These are phyloP conservation scores for Aphodius granarius DNA, from an alignment of 2,888 invertebrate genomes.

Conservation along the genomic window DNA sequence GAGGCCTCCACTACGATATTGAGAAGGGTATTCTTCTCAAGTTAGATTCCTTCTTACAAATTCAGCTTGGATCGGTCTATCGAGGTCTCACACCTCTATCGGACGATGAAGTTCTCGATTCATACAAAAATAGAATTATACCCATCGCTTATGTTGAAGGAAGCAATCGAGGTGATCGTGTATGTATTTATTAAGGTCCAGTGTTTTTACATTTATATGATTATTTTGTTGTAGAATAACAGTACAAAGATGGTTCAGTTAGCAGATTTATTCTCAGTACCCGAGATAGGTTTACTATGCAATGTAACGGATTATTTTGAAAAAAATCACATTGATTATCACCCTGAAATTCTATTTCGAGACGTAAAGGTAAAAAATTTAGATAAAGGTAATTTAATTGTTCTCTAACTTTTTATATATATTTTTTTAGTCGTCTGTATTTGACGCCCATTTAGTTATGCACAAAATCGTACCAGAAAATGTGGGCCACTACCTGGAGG, in stretches of 20 bases:
- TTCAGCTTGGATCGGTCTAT: constrained; percentile 93
- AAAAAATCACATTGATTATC: constrained; percentile 85
- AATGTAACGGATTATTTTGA: constrained; percentile 94
- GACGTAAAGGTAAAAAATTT: constrained; percentile 33
- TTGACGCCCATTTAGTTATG: constrained; percentile 86
- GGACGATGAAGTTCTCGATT: constrained; percentile 79
- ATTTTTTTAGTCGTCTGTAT: constrained; percentile 76
- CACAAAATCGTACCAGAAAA: constrained; percentile 85
- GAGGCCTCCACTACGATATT: constrained; percentile 98
- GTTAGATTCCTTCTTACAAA: constrained; percentile 94
- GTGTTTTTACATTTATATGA: constrained; percentile 19
- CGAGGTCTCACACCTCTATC: constrained; percentile 79
- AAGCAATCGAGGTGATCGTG: constrained; percentile 70
- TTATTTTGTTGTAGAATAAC: constrained; percentile 54
- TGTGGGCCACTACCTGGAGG: constrained; percentile 77
- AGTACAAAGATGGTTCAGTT: constrained; percentile 87
- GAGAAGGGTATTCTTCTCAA: constrained; percentile 92
- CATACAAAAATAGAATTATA: constrained; percentile 85
- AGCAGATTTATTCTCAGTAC: constrained; percentile 95
- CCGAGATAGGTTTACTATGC: constrained; percentile 92
- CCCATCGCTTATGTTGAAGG: constrained; percentile 88
- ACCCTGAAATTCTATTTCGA: constrained; percentile 90
- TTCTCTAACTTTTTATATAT: constrained; percentile 1
- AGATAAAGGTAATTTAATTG: too few species aligned
- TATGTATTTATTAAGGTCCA: constrained; percentile 46